Percentiles rank a stretch among this genome's conserved stretches.
Evolutionary conservation across 2,113 vertebrate species (phyloP).

Genomic region (Pelmatolapia mariae): DNA sequence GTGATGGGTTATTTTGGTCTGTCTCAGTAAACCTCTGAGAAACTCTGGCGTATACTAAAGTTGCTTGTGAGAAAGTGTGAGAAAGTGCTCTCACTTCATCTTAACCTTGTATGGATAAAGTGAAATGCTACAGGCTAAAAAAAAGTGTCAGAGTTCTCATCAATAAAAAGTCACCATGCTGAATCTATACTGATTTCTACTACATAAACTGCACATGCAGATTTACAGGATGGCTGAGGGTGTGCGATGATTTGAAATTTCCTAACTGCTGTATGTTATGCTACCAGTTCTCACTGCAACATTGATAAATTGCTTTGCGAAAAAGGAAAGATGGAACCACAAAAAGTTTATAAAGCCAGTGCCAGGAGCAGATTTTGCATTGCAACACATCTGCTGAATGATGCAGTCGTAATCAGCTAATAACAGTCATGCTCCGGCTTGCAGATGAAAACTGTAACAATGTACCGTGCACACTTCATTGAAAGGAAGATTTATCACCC

Average conservation of each 20-base stretch:
- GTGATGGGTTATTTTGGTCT: constrained; percentile 19
- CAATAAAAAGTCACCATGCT: neutral
- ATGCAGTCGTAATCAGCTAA: neutral
- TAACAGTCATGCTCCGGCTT: neutral
- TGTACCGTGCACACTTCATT: neutral
- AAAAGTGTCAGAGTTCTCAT: neutral
- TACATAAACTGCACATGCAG: neutral
- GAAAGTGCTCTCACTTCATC: neutral
- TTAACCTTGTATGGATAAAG: neutral
- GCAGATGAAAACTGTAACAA: neutral
- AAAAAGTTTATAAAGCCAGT: neutral
- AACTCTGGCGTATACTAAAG: neutral
- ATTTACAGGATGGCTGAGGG: neutral
- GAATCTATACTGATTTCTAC: neutral
- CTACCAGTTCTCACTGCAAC: neutral
- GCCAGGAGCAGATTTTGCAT: neutral
- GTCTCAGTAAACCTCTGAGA: constrained; percentile 2
- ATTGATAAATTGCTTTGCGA: neutral
- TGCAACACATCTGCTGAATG: neutral
- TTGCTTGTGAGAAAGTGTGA: constrained; percentile 41
- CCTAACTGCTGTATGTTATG: neutral
- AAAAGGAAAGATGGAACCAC: neutral
- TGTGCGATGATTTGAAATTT: neutral
- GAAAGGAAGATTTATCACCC: neutral
- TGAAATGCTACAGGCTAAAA: neutral